Conservation (phyloP, 2,888 invertebrate genomes). For the Vanessa cardui region DNA sequence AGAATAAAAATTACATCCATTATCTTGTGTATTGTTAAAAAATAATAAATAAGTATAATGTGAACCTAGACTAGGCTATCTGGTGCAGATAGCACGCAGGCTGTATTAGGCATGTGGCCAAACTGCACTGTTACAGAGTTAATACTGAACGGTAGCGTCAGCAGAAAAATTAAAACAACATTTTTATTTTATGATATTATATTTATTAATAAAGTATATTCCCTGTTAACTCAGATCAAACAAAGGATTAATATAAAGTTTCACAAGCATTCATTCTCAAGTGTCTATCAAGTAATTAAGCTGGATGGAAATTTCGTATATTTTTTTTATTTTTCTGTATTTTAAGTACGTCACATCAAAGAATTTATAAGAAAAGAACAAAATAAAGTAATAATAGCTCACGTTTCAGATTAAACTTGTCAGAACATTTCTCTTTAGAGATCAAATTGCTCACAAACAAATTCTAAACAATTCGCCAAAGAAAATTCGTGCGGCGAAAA, state of each 20-base stretch:
- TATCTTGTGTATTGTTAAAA: constrained; percentile 20
- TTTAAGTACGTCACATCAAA: constrained; percentile 22
- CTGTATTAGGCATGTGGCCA: constrained; percentile 44
- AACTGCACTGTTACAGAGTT: constrained; percentile 42
- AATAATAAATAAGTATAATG: constrained; percentile 36
- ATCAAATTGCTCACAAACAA: constrained; percentile 29
- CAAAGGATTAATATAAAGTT: constrained; percentile 34
- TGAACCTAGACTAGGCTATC: constrained; percentile 37
- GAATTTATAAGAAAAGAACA: constrained; percentile 8
- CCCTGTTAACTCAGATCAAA: constrained; percentile 18
- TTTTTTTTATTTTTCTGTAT: background rate
- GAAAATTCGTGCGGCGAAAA: constrained; percentile 28
- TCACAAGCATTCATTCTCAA: constrained; percentile 19
- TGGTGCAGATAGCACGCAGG: constrained; percentile 36
- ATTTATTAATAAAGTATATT: constrained; percentile 11
- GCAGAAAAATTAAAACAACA: constrained; percentile 14
- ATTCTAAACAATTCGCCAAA: constrained; percentile 22
- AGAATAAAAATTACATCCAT: background rate
- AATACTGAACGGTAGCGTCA: constrained; percentile 36
- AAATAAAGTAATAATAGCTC: constrained; percentile 26
- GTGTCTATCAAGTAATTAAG: constrained; percentile 9
- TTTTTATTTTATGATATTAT: background rate
- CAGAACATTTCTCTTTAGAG: constrained; percentile 14
- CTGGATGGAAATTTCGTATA: constrained; percentile 23
- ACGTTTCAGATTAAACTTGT: constrained; percentile 28